Percentiles rank a stretch among this genome's conserved stretches.
phyloP scores from a whole-genome alignment of 2,113 vertebrate genomes.

The Anhinga anhinga region DNA sequence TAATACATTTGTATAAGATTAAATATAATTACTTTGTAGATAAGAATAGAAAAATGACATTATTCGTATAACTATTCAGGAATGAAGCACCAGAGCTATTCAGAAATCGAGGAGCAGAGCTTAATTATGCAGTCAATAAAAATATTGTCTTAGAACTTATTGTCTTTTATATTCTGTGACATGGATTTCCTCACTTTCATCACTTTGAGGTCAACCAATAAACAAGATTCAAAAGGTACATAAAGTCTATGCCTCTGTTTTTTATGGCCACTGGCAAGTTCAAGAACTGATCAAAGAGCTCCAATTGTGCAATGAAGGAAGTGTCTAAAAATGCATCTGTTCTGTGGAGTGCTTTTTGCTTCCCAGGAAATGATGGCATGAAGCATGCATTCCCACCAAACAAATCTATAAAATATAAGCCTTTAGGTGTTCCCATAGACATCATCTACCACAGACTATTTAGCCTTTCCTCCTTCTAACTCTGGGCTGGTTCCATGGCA shows the following conservation, averaged over 20 bases:
- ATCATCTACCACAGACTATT: not conserved
- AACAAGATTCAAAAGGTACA: not conserved
- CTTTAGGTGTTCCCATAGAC: constrained; percentile 49
- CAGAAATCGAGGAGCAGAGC: not conserved
- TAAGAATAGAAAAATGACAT: not conserved
- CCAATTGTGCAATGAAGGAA: not conserved
- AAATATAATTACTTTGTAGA: not conserved
- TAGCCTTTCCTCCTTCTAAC: not conserved
- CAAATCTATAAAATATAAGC: not conserved
- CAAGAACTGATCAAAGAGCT: constrained; percentile 5
- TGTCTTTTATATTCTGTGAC: not conserved
- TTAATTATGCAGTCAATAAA: not conserved
- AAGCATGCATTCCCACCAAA: constrained; percentile 7
- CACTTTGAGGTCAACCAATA: not conserved
- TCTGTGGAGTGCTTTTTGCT: not conserved
- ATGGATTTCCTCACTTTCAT: not conserved
- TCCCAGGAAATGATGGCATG: not conserved
- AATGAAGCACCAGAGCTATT: not conserved
- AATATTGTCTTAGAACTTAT: not conserved
- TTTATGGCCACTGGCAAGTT: not conserved
- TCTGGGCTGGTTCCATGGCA: not conserved
- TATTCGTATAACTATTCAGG: not conserved
- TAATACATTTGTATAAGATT: not conserved
- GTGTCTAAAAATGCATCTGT: not conserved
- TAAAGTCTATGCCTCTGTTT: not conserved